phyloP scores from a whole-genome alignment of 1,140 invertebrate species.

The Drosophila baimaii region DNA sequence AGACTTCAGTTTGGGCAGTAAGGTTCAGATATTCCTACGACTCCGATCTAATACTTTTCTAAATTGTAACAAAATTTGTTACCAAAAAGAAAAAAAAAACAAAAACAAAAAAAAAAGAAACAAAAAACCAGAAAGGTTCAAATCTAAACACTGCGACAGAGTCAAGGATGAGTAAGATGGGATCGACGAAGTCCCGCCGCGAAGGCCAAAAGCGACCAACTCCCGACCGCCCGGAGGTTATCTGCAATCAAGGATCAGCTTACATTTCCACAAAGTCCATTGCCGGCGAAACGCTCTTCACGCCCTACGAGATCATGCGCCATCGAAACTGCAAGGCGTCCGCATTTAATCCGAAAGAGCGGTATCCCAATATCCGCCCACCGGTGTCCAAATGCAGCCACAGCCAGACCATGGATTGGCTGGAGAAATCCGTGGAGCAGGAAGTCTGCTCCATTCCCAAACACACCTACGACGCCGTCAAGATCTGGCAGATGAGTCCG shows the following conservation, averaged over 20 bases:
- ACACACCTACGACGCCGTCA: slow-evolving; percentile 16
- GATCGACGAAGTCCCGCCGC: not conserved
- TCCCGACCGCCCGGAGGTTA: not conserved
- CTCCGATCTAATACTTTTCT: not conserved
- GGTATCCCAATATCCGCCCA: slow-evolving; percentile 50
- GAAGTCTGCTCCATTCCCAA: slow-evolving; percentile 20
- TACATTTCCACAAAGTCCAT: too few relatives aligned
- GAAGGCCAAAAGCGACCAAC: too few relatives aligned
- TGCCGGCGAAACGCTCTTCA: not conserved
- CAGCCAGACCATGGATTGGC: slow-evolving; percentile 9
- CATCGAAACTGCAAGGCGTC: slow-evolving; percentile 45
- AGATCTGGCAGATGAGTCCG: slow-evolving; percentile 42
- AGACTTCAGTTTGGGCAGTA: not conserved
- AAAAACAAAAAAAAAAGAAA: not conserved
- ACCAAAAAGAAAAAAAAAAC: too few relatives aligned
- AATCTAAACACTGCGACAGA: not conserved
- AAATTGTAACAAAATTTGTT: slow-evolving; percentile 1
- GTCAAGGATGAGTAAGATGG: not conserved
- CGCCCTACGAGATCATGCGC: slow-evolving; percentile 35
- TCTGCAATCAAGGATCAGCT: not conserved
- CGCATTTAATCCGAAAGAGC: slow-evolving; percentile 14
- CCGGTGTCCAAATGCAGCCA: slow-evolving; percentile 47
- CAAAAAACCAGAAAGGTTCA: not conserved
- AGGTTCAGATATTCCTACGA: not conserved
- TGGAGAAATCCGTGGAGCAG: slow-evolving; percentile 19